phyloP scores from a whole-genome alignment of 2,113 vertebrate species.

The Ailuropoda melanoleuca region DNA sequence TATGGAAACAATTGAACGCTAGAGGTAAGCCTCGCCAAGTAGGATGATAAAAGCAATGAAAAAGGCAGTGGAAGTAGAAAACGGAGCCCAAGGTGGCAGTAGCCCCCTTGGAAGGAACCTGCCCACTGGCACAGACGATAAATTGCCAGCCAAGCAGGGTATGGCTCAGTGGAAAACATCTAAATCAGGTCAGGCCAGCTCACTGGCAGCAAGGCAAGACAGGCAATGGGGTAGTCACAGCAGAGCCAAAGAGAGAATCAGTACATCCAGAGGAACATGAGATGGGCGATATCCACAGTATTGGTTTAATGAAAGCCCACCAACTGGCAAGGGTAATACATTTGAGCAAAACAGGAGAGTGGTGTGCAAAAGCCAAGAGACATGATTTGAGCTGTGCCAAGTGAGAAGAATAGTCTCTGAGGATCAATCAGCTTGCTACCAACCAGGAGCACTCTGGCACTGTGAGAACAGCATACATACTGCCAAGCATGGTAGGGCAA shows the following conservation, averaged over 20 bases:
- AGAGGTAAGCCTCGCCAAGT: background rate
- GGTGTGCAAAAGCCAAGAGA: constrained; percentile 14
- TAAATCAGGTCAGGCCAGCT: constrained; percentile 53
- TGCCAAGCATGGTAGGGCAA: constrained; percentile 6
- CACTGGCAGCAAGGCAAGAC: background rate
- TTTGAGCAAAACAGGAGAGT: constrained; percentile 38
- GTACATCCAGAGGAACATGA: constrained; percentile 8
- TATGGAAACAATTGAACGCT: background rate
- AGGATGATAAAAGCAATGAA: background rate
- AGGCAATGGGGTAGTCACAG: background rate
- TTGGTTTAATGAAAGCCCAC: constrained; percentile 35
- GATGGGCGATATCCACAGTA: background rate
- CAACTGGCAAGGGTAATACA: constrained; percentile 56
- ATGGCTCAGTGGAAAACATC: background rate
- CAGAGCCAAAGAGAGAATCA: background rate
- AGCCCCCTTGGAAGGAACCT: constrained; percentile 30
- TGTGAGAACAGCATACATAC: background rate
- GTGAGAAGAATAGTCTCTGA: background rate
- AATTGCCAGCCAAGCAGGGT: background rate
- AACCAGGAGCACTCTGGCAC: constrained; percentile 40
- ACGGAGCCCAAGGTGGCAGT: constrained; percentile 26
- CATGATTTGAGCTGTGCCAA: background rate
- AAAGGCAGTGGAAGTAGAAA: background rate
- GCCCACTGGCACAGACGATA: background rate
- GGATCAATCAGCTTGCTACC: constrained; percentile 42